Evolutionary conservation across 2,113 vertebrate genomes (phyloP).

Genomic region (Calypte anna): DNA sequence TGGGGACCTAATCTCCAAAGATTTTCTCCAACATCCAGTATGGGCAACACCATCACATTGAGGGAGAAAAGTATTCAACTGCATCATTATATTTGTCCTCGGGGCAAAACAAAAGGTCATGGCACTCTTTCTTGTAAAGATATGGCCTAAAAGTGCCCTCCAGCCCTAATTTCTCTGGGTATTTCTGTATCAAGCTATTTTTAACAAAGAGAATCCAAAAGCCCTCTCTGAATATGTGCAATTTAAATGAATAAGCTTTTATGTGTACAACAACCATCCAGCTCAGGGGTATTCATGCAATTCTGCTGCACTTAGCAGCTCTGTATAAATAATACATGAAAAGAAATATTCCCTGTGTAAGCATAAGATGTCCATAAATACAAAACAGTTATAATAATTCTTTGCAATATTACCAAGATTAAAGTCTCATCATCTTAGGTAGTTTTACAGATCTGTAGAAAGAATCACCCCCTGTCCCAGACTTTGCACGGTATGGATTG

Average conservation of each 20-base stretch:
- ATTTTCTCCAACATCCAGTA: neutral
- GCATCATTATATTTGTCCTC: neutral
- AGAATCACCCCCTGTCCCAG: neutral
- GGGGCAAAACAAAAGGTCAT: neutral
- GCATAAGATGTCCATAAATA: neutral
- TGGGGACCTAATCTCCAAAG: neutral
- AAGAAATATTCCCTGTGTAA: neutral
- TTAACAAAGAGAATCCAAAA: constrained; percentile 38
- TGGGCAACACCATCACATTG: neutral
- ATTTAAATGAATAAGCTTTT: constrained; percentile 44
- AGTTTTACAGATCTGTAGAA: neutral
- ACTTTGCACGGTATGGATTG: neutral
- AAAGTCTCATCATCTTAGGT: neutral
- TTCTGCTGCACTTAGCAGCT: constrained; percentile 17
- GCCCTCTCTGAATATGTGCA: neutral
- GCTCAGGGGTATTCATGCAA: constrained; percentile 31
- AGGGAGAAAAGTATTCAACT: neutral
- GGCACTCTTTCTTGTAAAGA: neutral
- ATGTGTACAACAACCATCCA: neutral
- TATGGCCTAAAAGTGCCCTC: neutral
- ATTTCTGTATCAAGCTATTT: constrained; percentile 27
- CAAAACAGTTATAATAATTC: neutral
- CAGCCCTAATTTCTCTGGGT: neutral
- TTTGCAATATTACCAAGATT: neutral
- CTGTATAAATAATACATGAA: neutral